Base-by-base conservation (phyloP, 2,888 invertebrate genomes). In the Plusia festucae region DNA sequence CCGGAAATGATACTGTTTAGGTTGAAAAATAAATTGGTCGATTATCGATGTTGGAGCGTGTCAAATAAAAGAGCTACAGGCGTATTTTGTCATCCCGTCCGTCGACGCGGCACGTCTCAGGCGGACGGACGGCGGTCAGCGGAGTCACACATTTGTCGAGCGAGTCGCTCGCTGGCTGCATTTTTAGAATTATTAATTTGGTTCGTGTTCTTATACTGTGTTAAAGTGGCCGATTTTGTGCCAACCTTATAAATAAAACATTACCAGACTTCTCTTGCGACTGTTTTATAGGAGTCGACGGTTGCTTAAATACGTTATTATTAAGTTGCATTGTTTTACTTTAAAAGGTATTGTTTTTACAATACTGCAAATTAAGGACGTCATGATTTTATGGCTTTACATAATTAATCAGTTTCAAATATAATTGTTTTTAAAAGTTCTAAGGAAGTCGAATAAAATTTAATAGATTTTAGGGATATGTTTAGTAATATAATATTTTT, bases 181-280 rank as follows among this genome's bases (percentile, higher is more conserved):
- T 94, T 92, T 93, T 93, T 92, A 91, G 93, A 92, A 94, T 94
- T 92, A 93, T 93, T 93, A 94, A 93, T 94, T 93, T 92, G 85
- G 88, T 81, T 82, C 87, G 85, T 93, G 91, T 93, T 92, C 92
- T 92, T 91, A 86, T 89, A 90, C 86, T 90, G 90, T 90, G 91
- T 90, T 90, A 90, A 93, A 90, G 90, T 90, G 88, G 88, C 83
- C 87, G 90, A 93, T 91, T 93, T 92, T 92, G 89, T 90, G 86
- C 84, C 86, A 85, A 85, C 76, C 88, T 92, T 84, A 94, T 94
- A 90, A 92, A 94, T 93, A 92, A 94, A 90, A 93, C 91, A 93
- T 93, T 76, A 81, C 86, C 73, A 81, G 83, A 74, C 85, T 72
- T 84, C 85, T 79, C 82, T 82, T 81, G 83, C 67, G 83, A 81